A percentile compares a stretch with the other conserved stretches of the same genome.
Evolutionary conservation across 2,797 vertebrate genomes (phyloP).

Genomic region (Notamacropus eugenii): DNA sequence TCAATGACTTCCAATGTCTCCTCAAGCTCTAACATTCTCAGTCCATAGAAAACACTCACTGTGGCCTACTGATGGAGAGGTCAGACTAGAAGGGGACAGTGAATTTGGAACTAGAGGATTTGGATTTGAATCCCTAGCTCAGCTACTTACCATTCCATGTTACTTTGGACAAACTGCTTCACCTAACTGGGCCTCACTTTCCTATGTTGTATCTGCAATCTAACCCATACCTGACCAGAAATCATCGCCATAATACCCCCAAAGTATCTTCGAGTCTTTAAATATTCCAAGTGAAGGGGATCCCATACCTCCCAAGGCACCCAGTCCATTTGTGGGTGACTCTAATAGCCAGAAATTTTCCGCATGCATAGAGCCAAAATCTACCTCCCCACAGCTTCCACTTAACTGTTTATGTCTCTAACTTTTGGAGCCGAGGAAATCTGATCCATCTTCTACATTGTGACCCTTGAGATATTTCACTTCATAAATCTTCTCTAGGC

Average conservation of each 20-base stretch:
- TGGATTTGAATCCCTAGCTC: background rate
- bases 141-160: background rate
- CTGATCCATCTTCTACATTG: background rate
- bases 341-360: background rate
- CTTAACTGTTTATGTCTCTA: background rate
- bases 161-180: background rate
- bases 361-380: background rate
- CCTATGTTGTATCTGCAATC: background rate
- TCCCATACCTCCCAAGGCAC: background rate
- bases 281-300: background rate
- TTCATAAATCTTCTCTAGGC: background rate
- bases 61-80: background rate
- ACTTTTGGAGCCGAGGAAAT: background rate
- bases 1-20: background rate
- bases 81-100: background rate
- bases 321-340: background rate
- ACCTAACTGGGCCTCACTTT: constrained; percentile 23
- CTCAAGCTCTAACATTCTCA: background rate
- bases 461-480: background rate
- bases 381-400: background rate
- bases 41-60: background rate
- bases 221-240: background rate
- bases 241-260: background rate
- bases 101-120: background rate
- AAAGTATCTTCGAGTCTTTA: background rate